A percentile compares a stretch with the other conserved stretches of the same genome.
phyloP scores from a whole-genome alignment of 2,113 vertebrate genomes.

The Smithornis capensis region DNA sequence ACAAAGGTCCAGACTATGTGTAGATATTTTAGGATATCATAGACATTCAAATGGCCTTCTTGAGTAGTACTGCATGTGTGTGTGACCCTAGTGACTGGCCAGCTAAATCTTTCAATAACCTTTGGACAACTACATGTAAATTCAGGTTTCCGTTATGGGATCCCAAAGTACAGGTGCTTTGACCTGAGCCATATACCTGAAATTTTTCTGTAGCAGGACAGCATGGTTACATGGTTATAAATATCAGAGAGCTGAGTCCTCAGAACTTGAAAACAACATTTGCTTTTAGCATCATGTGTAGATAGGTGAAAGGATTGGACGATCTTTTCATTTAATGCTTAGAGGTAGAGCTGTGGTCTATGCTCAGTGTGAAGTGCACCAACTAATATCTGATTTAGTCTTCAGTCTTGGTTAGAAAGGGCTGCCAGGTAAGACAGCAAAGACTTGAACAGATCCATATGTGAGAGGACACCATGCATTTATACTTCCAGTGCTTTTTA shows the following conservation, averaged over 20 bases:
- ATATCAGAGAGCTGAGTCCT: not conserved
- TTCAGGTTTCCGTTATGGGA: not conserved
- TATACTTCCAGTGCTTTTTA: not conserved
- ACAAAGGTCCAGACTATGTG: not conserved
- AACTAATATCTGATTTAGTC: not conserved
- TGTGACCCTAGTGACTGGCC: not conserved
- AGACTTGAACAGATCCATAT: not conserved
- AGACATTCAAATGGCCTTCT: not conserved
- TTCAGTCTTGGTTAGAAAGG: not conserved
- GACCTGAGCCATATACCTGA: not conserved
- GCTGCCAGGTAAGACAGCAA: not conserved
- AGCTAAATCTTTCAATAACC: not conserved
- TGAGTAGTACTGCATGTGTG: not conserved
- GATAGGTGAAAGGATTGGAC: not conserved
- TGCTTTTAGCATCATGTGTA: not conserved
- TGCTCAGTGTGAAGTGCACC: not conserved
- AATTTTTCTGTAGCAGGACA: not conserved
- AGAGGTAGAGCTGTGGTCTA: not conserved
- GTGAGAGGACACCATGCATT: not conserved
- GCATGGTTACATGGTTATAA: accelerated
- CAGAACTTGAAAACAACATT: not conserved
- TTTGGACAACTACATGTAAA: not conserved
- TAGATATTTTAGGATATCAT: not conserved
- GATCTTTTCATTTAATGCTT: not conserved
- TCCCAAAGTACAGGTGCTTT: not conserved